phyloP scores from a whole-genome alignment of 2,888 invertebrate genomes.

The Aleiodes leptofemur region DNA sequence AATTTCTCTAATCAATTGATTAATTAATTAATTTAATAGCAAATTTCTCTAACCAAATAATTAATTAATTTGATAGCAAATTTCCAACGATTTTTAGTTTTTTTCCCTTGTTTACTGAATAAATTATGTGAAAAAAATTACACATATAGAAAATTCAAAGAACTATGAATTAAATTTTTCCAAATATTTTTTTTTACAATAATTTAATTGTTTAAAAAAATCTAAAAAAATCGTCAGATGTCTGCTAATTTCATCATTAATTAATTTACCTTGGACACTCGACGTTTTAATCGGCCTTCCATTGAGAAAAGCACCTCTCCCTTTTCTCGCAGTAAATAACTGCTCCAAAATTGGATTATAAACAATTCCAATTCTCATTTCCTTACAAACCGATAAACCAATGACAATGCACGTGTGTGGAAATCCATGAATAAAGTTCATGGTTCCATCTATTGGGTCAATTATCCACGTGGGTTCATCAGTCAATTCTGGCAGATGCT shows the following conservation, averaged over 20 bases:
- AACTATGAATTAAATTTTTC: no score
- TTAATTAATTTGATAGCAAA: no score
- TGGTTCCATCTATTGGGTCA: conserved; percentile 94
- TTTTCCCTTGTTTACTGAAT: no score
- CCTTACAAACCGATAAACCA: conserved; percentile 79
- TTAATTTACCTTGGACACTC: conserved; percentile 75
- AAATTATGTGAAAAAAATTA: no score
- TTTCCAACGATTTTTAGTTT: no score
- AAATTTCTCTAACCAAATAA: no score
- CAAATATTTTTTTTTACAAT: no score
- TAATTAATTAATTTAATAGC: no score
- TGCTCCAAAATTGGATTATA: conserved; percentile 86
- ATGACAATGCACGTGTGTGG: conserved; percentile 85
- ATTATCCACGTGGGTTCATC: conserved; percentile 91
- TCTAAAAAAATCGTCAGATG: no score
- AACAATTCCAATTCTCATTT: conserved; percentile 83
- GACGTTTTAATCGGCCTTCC: conserved; percentile 80
- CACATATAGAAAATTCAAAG: no score
- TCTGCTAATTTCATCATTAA: background rate
- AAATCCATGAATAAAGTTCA: conserved; percentile 87
- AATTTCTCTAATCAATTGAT: no score
- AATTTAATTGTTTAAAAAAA: no score
- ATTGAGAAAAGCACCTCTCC: conserved; percentile 87
- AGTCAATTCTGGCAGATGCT: conserved; percentile 80
- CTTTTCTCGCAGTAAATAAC: conserved; percentile 84